phyloP scores from a whole-genome alignment of 2,888 invertebrate genomes.

The Carcina quercana region DNA sequence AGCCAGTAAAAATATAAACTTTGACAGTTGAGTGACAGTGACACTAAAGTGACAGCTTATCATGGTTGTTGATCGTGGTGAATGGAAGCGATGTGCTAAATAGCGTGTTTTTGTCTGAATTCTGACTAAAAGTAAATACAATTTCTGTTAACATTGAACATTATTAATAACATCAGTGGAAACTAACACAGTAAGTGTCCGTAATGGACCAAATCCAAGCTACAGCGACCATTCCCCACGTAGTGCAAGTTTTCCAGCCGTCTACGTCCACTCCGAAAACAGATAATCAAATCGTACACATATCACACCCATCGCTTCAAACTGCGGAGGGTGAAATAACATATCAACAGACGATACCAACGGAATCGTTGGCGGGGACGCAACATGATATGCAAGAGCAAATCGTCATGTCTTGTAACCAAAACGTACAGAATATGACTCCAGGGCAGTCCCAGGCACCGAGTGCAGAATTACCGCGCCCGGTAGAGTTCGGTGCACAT shows the following conservation, averaged over 20 bases:
- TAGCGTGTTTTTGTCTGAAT: too few species aligned
- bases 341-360: slow-evolving; percentile 48
- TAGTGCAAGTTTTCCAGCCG: slow-evolving; percentile 54
- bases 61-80: too few species aligned
- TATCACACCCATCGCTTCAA: slow-evolving; percentile 43
- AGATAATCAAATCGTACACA: slow-evolving; percentile 43
- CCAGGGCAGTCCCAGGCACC: slow-evolving; percentile 29
- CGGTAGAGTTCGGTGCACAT: slow-evolving; percentile 51
- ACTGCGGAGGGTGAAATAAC: slow-evolving; percentile 45
- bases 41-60: too few species aligned
- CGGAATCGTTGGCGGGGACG: slow-evolving; percentile 41
- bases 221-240: slow-evolving; percentile 39
- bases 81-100: too few species aligned
- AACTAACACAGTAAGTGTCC: neutral
- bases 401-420: slow-evolving; percentile 55
- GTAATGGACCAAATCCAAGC: slow-evolving; percentile 54
- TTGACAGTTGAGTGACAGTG: too few species aligned
- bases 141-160: too few species aligned
- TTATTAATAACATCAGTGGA: neutral
- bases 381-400: slow-evolving; percentile 46
- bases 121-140: too few species aligned
- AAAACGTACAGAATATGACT: slow-evolving; percentile 38
- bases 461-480: slow-evolving; percentile 38
- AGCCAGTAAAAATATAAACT: too few species aligned
- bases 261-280: slow-evolving; percentile 30